Evolutionary conservation across 2,797 vertebrate genomes (phyloP).

Genomic region (Chelonia mydas): DNA sequence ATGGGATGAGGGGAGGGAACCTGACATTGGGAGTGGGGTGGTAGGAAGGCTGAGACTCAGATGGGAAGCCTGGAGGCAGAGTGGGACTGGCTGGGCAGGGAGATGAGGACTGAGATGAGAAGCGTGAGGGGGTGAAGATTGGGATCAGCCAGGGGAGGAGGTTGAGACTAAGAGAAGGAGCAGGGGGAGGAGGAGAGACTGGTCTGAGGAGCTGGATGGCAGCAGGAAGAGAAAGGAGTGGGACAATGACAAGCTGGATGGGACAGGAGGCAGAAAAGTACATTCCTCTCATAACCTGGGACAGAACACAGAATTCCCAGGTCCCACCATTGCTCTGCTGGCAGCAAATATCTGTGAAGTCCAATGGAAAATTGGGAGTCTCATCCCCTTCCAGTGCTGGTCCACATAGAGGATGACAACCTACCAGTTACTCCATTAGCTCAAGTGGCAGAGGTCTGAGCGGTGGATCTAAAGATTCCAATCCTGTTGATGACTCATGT

Average conservation of each 20-base stretch:
- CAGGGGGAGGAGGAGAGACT: background rate
- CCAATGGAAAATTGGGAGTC: background rate
- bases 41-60: background rate
- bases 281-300: background rate
- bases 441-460: background rate
- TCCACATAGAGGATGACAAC: background rate
- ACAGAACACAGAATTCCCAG: background rate
- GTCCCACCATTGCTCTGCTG: background rate
- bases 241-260: background rate
- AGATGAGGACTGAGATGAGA: fast-evolving
- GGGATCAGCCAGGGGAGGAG: background rate
- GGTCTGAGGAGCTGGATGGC: background rate
- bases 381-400: background rate
- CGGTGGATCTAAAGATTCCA: fast-evolving
- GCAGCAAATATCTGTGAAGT: background rate
- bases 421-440: background rate
- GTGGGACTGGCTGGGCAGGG: background rate
- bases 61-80: background rate
- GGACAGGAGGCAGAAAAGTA: background rate
- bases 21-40: no score
- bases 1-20: background rate
- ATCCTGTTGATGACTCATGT: fast-evolving
- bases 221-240: background rate
- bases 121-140: fast-evolving
- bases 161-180: no score